Percentiles rank a stretch among this genome's conserved stretches.
Conservation (phyloP, 1,140 invertebrate genomes). For the Ceratina australensis region DNA sequence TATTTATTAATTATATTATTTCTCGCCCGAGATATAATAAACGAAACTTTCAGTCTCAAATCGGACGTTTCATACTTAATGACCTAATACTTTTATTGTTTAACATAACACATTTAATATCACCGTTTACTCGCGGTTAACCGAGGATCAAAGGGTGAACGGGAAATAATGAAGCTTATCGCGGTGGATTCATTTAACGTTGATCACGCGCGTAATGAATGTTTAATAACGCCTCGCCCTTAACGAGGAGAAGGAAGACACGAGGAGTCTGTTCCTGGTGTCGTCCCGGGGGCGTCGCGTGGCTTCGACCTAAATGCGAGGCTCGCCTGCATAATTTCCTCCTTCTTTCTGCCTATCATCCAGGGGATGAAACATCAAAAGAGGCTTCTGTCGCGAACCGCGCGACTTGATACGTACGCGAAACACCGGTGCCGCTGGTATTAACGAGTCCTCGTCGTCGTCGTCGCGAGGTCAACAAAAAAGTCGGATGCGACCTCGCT, state of each 20-base stretch:
- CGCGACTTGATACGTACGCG: conserved; percentile 8
- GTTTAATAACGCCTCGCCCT: conserved; percentile 14
- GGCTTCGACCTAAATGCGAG: conserved; percentile 34
- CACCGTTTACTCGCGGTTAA: neutral
- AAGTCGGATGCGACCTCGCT: conserved; percentile 35
- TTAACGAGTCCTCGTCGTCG: conserved; percentile 34
- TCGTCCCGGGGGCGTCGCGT: neutral
- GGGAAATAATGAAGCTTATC: conserved; percentile 25
- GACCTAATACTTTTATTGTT: too few species aligned
- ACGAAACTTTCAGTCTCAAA: too few species aligned
- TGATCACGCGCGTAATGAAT: conserved; percentile 20
- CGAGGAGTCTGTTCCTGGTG: neutral
- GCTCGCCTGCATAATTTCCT: neutral
- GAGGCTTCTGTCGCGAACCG: neutral
- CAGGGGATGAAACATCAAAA: conserved; percentile 28
- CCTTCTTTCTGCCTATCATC: conserved; percentile 23
- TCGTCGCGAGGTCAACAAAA: conserved; percentile 13
- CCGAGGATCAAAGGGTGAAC: neutral
- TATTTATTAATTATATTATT: too few species aligned
- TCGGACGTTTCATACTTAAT: too few species aligned
- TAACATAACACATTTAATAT: too few species aligned
- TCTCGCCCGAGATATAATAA: too few species aligned
- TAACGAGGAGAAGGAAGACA: conserved; percentile 40
- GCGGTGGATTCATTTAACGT: neutral
- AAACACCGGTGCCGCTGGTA: conserved; percentile 23